Conservation (phyloP, 2,888 invertebrate genomes). For the Unio pictorum region DNA sequence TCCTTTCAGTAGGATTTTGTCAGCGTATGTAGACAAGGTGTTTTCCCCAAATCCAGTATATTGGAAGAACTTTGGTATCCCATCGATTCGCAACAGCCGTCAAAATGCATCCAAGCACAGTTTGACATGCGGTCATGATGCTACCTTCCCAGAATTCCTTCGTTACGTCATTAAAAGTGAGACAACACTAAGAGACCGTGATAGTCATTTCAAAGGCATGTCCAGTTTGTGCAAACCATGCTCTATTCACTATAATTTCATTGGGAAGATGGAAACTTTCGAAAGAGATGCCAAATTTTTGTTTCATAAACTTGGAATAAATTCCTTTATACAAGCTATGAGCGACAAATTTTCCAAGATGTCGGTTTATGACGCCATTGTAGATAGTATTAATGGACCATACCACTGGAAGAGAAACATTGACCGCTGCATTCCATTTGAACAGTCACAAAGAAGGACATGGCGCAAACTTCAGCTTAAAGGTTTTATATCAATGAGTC, state of each 20-base stretch:
- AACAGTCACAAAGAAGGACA: constrained; percentile 20
- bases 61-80: constrained; percentile 24
- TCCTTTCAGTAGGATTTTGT: constrained; percentile 22
- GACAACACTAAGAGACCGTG: constrained; percentile 7
- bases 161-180: constrained; percentile 14
- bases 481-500: constrained; percentile 16
- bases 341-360: constrained; percentile 8
- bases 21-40: constrained; percentile 30
- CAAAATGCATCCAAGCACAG: not conserved
- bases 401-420: constrained; percentile 24
- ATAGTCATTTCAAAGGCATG: constrained; percentile 22
- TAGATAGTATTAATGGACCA: constrained; percentile 24
- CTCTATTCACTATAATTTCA: constrained; percentile 14
- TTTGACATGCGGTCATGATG: constrained; percentile 18
- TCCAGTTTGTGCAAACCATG: constrained; percentile 24
- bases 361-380: constrained; percentile 22
- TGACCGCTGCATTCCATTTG: constrained; percentile 22
- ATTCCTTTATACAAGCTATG: constrained; percentile 7
- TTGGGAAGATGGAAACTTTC: constrained; percentile 30
- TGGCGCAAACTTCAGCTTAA: constrained; percentile 34
- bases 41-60: constrained; percentile 24
- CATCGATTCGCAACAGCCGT: constrained; percentile 11
- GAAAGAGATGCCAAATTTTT: constrained; percentile 19
- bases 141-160: constrained; percentile 29
- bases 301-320: constrained; percentile 22